Evolutionary conservation across 1,140 invertebrate genomes (phyloP), one percentile per base, ranked within the genome.

Genomic region (Sycobia sp.): DNA sequence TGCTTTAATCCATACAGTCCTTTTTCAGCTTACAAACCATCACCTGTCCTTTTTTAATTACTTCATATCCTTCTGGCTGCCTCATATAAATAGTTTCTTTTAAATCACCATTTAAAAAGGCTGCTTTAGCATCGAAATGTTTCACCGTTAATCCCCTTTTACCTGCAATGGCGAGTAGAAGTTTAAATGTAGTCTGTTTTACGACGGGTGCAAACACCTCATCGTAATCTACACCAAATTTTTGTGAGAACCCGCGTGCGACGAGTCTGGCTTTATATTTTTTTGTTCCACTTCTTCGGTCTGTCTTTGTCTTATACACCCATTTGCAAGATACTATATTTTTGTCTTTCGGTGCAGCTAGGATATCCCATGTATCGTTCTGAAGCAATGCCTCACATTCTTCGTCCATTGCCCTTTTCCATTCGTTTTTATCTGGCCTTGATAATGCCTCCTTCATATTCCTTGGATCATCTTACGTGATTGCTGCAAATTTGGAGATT

Each of bases 1-100:
- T 83, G 80, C 56, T 81, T 77, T 7, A 83, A 55, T 7, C 76
- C 79, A 66, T 83, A 82, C 7, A 83, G 16, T 4, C 72, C 71
- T 76, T 79, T 23, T 71, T 69, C 4, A 82, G 46, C 32, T 62
- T 70, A 16, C 67, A 77, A 43, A 71, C 69, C n/a, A n/a, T n/a
- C n/a, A n/a, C n/a, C n/a, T n/a, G n/a, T 63, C 65, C 65, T 27
- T 34, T 25, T 34, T 46, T 63, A n/a, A 8, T 43, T 18, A 58
- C 70, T 27, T 68, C 57, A 58, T 74, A 78, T 3, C 77, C 77
- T 66, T 76, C 62, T n/a, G n/a, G n/a, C n/a, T n/a, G n/a, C n/a
- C n/a, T n/a, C n/a, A n/a, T n/a, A n/a, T n/a, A n/a, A n/a, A n/a
- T n/a, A n/a, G n/a, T n/a, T n/a, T n/a, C n/a, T n/a, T n/a, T n/a